phyloP scores from a whole-genome alignment of 2,888 invertebrate species.

The Sphaerophoria rueppellii region DNA sequence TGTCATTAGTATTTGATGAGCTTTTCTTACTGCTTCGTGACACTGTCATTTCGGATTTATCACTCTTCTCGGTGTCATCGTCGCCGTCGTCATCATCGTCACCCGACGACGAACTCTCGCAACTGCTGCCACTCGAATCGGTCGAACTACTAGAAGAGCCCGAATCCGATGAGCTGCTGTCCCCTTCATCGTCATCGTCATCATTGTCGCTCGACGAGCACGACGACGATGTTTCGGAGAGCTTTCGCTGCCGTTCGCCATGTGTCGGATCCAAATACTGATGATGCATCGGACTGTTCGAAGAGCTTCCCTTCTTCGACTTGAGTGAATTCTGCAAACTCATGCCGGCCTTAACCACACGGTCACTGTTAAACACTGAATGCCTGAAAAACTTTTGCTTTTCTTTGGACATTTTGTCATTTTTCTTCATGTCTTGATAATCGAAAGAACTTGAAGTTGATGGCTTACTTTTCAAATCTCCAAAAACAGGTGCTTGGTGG shows the following conservation, averaged over 20 bases:
- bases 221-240: constrained; percentile 80
- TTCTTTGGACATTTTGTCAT: constrained; percentile 92
- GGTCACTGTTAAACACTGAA: constrained; percentile 88
- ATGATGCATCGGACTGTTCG: constrained; percentile 38
- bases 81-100: constrained; percentile 79
- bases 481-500: constrained; percentile 39
- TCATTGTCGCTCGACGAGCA: constrained; percentile 81
- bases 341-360: constrained; percentile 70
- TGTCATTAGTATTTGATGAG: constrained; percentile 56
- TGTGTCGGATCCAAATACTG: constrained; percentile 45
- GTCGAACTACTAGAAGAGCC: constrained; percentile 81
- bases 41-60: constrained; percentile 77
- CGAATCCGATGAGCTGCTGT: constrained; percentile 79
- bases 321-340: constrained; percentile 54
- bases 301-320: constrained; percentile 19
- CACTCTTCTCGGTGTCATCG: constrained; percentile 78
- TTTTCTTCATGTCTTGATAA: constrained; percentile 82
- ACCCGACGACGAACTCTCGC: constrained; percentile 80
- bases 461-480: constrained; percentile 54
- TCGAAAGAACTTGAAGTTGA: constrained; percentile 58
- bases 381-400: constrained; percentile 93
- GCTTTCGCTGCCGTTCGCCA: constrained; percentile 75
- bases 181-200: constrained; percentile 79
- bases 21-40: constrained; percentile 76
- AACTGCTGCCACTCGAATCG: constrained; percentile 81